Percentiles rank a stretch among this genome's conserved stretches.
These are phyloP conservation scores for Pyxicephalus adspersus DNA, from an alignment of 2,113 vertebrate species.

Conservation along the genomic window DNA sequence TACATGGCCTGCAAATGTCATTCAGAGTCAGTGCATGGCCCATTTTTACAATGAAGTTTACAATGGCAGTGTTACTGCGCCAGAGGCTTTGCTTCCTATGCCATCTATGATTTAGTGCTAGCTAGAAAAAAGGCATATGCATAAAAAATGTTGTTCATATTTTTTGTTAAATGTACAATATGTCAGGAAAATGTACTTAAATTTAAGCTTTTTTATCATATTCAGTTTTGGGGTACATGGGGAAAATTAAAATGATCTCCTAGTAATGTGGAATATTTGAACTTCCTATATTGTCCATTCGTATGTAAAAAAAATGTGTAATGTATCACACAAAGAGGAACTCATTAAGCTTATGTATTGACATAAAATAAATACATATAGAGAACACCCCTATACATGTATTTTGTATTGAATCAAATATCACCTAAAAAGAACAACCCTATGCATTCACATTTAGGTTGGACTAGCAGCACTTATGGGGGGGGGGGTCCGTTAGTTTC, in stretches of 20 bases:
- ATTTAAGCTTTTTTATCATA: neutral
- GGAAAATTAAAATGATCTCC: no score
- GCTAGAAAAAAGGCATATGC: slow-evolving; percentile 16
- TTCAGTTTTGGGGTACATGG: neutral
- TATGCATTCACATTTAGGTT: no score
- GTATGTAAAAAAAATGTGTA: no score
- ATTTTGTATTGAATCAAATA: no score
- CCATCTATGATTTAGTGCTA: slow-evolving; percentile 28
- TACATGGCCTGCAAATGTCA: slow-evolving; percentile 53
- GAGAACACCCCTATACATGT: no score
- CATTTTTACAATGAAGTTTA: slow-evolving; percentile 46
- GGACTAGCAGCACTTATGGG: no score
- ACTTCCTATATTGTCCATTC: neutral
- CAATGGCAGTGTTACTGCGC: slow-evolving; percentile 1
- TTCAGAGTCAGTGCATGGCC: slow-evolving; percentile 11
- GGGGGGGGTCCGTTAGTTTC: no score
- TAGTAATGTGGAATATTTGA: neutral
- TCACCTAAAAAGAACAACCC: no score
- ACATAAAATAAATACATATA: no score
- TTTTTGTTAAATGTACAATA: slow-evolving; percentile 1
- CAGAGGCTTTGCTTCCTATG: slow-evolving; percentile 45
- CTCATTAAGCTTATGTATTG: no score
- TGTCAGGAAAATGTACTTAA: neutral
- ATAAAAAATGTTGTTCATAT: slow-evolving; percentile 2
- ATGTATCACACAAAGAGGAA: no score